Percentiles rank a stretch among this genome's conserved stretches.
phyloP scores from a whole-genome alignment of 2,888 invertebrate genomes.

The Cotesia congregata region DNA sequence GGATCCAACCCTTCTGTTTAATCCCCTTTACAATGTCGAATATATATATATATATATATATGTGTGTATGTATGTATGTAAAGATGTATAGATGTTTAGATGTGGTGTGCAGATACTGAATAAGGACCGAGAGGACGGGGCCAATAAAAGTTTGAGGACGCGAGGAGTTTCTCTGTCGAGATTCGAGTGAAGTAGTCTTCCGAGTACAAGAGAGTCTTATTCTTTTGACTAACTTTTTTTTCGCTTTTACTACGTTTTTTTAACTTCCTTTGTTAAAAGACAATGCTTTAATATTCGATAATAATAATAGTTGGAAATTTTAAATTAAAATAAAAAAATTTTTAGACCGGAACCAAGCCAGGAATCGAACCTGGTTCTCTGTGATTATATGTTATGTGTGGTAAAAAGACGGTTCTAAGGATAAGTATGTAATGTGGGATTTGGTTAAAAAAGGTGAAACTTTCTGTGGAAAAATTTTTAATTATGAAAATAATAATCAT shows the following conservation, averaged over 20 bases:
- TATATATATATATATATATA: too few species aligned
- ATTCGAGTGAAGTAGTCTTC: conserved; percentile 48
- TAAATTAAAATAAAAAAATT: too few species aligned
- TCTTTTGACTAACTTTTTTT: conserved; percentile 36
- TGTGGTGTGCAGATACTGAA: too few species aligned
- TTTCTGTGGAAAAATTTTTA: too few species aligned
- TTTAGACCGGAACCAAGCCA: too few species aligned
- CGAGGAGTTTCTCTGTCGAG: conserved; percentile 30
- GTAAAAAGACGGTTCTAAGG: too few species aligned
- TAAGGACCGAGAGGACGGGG: conserved; percentile 29
- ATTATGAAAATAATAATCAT: too few species aligned
- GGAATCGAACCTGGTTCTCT: too few species aligned
- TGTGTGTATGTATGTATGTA: conserved; percentile 39
- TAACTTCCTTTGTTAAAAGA: conserved; percentile 15
- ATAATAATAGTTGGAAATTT: too few species aligned
- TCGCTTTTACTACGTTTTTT: conserved; percentile 17
- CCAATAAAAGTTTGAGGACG: conserved; percentile 54
- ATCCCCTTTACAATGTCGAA: conserved; percentile 3
- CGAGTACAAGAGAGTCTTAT: conserved; percentile 47
- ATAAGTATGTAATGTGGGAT: too few species aligned
- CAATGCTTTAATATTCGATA: not conserved
- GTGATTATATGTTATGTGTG: too few species aligned
- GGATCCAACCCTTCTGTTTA: conserved; percentile 30
- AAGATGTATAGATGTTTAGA: conserved; percentile 21
- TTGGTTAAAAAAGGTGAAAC: too few species aligned